Conservation (phyloP, 2,888 invertebrate genomes). For the Ecdyonurus torrentis region DNA sequence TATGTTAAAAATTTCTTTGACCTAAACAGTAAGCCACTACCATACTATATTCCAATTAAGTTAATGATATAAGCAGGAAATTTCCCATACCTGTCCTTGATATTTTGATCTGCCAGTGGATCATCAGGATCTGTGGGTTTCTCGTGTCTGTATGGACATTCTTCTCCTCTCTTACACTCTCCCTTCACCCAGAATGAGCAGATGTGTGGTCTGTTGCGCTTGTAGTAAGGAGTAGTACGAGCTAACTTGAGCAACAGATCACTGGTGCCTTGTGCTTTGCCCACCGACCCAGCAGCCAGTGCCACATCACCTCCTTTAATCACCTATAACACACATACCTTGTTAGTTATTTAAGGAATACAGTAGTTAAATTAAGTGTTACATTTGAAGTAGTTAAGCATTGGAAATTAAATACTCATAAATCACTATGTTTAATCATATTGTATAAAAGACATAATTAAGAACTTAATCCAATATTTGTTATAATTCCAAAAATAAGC, state of each 20-base stretch:
- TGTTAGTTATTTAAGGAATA: no score
- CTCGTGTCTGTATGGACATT: conserved; percentile 91
- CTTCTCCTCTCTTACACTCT: conserved; percentile 88
- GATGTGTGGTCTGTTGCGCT: conserved; percentile 85
- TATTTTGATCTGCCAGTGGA: conserved; percentile 89
- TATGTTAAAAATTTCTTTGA: no score
- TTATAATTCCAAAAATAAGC: no score
- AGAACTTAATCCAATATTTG: no score
- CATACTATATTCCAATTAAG: neutral
- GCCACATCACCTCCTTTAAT: conserved; percentile 21
- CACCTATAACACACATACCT: conserved; percentile 17
- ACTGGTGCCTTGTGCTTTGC: conserved; percentile 58
- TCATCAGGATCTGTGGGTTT: conserved; percentile 96
- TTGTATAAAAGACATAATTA: no score
- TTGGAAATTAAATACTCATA: no score
- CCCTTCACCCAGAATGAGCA: conserved; percentile 99
- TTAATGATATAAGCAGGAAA: conserved; percentile 14
- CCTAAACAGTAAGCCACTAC: no score
- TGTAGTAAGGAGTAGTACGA: conserved; percentile 86
- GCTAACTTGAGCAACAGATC: conserved; percentile 77
- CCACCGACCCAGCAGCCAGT: conserved; percentile 39
- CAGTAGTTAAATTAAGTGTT: no score
- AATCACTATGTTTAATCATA: no score
- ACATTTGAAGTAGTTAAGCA: no score
- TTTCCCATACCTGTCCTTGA: conserved; percentile 62